Conservation (phyloP, 2,888 invertebrate species). For the Elgonia sp. region DNA sequence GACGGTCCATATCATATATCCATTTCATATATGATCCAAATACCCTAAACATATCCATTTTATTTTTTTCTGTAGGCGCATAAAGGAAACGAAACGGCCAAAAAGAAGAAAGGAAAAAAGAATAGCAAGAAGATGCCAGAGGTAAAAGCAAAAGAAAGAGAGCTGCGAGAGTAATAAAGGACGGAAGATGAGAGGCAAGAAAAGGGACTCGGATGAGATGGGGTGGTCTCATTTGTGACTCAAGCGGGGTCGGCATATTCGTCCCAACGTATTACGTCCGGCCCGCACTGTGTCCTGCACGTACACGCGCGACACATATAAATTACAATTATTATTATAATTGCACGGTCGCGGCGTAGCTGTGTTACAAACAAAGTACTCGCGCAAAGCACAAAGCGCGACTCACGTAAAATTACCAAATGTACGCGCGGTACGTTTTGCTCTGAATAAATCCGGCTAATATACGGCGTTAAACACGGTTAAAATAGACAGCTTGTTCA, state of each 20-base stretch:
- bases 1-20: constrained; percentile 53
- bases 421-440: constrained; percentile 61
- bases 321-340: constrained; percentile 77
- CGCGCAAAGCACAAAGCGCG: constrained; percentile 66
- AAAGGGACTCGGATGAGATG: constrained; percentile 27
- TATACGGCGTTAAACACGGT: constrained; percentile 72
- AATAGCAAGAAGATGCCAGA: constrained; percentile 32
- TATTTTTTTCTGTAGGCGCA: constrained; percentile 41
- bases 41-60: constrained; percentile 66
- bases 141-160: constrained; percentile 38
- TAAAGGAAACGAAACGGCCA: constrained; percentile 21
- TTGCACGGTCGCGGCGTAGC: constrained; percentile 43
- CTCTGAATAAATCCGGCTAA: constrained; percentile 73
- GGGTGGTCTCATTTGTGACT: constrained; percentile 79
- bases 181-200: constrained; percentile 3
- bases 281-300: constrained; percentile 51
- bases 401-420: constrained; percentile 67
- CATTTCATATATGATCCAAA: constrained; percentile 66
- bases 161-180: constrained; percentile 10
- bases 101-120: constrained; percentile 16
- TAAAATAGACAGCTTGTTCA: constrained; percentile 73
- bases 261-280: constrained; percentile 67
- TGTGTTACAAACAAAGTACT: constrained; percentile 67
- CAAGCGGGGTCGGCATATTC: constrained; percentile 65
- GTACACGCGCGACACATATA: constrained; percentile 65